A percentile compares a stretch with the other conserved stretches of the same genome.
Conservation (phyloP, 2,113 vertebrate genomes). For the Calonectris borealis region DNA sequence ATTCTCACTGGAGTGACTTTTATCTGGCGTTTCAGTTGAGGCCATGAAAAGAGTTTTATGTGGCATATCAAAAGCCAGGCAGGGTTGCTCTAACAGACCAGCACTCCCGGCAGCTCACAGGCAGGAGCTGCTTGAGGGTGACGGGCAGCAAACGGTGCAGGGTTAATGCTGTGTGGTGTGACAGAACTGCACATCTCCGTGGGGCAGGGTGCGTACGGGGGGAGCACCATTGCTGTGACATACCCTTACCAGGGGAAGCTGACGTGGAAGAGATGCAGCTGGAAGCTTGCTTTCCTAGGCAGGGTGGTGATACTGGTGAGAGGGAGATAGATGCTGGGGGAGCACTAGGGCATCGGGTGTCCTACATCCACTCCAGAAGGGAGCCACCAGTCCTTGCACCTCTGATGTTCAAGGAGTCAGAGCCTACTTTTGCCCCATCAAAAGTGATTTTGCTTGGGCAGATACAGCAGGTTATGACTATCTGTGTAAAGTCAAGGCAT, state of each 20-base stretch:
- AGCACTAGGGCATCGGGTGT: neutral
- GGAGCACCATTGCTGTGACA: neutral
- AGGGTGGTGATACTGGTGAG: neutral
- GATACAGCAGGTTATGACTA: neutral
- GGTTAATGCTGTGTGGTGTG: neutral
- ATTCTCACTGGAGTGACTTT: neutral
- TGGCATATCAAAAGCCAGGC: neutral
- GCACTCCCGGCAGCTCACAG: rapidly evolving
- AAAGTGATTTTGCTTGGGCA: neutral
- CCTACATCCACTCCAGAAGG: rapidly evolving
- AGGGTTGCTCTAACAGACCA: neutral
- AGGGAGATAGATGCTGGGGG: neutral
- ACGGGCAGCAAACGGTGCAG: neutral
- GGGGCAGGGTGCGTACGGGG: neutral
- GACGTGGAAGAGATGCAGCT: neutral
- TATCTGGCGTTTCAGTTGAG: neutral
- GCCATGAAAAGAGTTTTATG: neutral
- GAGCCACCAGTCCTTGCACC: neutral
- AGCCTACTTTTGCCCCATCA: neutral
- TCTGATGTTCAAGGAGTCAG: neutral
- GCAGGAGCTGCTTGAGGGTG: neutral
- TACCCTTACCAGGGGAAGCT: neutral
- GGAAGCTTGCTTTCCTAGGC: neutral
- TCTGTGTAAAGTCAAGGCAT: neutral
- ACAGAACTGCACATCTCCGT: rapidly evolving